Base-by-base conservation (phyloP, 2,888 invertebrate genomes). In the Euphydryas editha region DNA sequence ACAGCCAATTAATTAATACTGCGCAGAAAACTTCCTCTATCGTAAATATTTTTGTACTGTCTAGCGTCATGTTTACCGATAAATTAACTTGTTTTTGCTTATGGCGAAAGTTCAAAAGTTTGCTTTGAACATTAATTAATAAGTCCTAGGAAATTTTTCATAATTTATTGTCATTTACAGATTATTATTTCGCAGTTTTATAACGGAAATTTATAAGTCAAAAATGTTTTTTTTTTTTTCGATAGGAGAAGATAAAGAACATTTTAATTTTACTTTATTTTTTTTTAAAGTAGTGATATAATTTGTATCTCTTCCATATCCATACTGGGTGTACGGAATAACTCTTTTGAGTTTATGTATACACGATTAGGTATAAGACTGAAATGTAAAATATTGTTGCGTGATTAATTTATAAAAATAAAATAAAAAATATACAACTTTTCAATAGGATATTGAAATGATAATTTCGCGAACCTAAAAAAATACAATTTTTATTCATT, bases 41-140 rank as follows among this genome's bases (percentile, higher is more conserved):
- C 49, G 57, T 49, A 57, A 57, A 63, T 47, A 63, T 63, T 56
- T 56, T 56, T 56, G 56, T 18, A 56, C 36, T 56, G 56, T 56
- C 56, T 63, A 57, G 57, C 37, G 56, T 39, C 47, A 37, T 57
- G 37, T 63, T 57, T 39, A 57, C 57, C 21, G 47, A 54, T 62
- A 62, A 62, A 56, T 51, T 24, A 51, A 51, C 21, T 51, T 51
- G 49, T 24, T 51, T 51, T 51, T 24, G 49, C 49, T 51, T 51
- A 51, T 51, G 49, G 24, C 49, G 2, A 51, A 51, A 51, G 49
- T 51, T 51, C 24, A 51, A 20, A 24, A 24, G 21, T 51, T 24
- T 15, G 49, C 49, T 51, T 51, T 24, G 49, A 51, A 51, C 49
- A n/a, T 51, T 24, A 51, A 51, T 51, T 51, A 51, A 24, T 47